Percentiles rank a stretch among this genome's conserved stretches.
Conservation (phyloP, 1,140 invertebrate genomes). For the Anoplolepis gracilipes region DNA sequence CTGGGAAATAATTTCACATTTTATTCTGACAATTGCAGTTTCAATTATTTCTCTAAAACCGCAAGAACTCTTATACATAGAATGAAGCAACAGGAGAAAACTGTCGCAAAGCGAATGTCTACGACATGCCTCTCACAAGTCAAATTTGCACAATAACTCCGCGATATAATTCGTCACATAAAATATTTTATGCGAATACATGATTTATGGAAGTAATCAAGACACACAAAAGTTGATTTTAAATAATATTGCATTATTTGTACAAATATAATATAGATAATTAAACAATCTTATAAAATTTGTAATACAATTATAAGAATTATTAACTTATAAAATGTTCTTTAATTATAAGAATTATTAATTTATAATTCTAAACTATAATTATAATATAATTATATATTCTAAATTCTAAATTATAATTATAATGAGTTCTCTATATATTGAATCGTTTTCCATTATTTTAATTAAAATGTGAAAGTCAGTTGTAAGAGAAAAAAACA, state of each 20-base stretch:
- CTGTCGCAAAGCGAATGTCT: constrained; percentile 65
- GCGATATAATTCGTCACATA: constrained; percentile 27
- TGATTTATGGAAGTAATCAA: neutral
- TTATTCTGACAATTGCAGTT: constrained; percentile 49
- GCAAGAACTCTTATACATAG: constrained; percentile 42
- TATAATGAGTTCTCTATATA: neutral
- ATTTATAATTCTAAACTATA: too few species aligned
- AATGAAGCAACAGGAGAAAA: constrained; percentile 65
- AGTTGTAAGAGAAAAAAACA: neutral
- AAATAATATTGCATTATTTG: neutral
- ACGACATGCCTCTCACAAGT: constrained; percentile 33
- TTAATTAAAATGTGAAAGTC: neutral
- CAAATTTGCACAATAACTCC: constrained; percentile 54
- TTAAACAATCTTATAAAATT: neutral
- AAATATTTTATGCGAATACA: constrained; percentile 1
- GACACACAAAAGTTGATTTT: neutral
- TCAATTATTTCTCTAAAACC: neutral
- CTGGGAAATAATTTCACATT: constrained; percentile 42
- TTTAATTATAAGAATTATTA: too few species aligned
- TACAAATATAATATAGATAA: neutral
- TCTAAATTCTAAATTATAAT: too few species aligned
- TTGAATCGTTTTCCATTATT: neutral
- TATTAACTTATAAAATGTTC: too few species aligned
- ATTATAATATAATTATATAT: too few species aligned
- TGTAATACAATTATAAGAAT: neutral